These are phyloP conservation scores for Zhuqinia jingwanae DNA, from an alignment of 2,888 invertebrate species.

Conservation along the genomic window DNA sequence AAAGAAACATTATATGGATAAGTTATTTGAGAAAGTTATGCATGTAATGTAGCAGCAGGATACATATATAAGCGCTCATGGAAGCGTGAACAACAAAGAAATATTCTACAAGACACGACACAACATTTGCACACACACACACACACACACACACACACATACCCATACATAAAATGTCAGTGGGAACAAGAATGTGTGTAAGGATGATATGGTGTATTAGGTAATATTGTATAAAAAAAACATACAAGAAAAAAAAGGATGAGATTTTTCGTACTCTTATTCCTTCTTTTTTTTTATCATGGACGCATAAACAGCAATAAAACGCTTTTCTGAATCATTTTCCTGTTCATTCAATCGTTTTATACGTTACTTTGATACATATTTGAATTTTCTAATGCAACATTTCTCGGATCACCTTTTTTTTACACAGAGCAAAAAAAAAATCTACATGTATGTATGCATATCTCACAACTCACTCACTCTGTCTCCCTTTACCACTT, in stretches of 20 bases:
- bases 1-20: conserved; percentile 15
- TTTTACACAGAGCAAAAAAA: not conserved
- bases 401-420: conserved; percentile 30
- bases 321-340: conserved; percentile 66
- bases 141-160: too few relatives aligned
- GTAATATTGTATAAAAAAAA: not conserved
- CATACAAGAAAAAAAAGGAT: not conserved
- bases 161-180: too few relatives aligned
- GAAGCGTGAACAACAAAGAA: conserved; percentile 44
- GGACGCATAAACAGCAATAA: conserved; percentile 49
- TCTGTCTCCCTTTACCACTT: not conserved
- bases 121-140: conserved; percentile 35
- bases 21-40: conserved; percentile 32
- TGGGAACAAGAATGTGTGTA: not conserved
- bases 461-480: not conserved
- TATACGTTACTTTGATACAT: conserved; percentile 63
- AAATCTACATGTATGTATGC: too few relatives aligned
- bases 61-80: not conserved
- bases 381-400: conserved; percentile 61
- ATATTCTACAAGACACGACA: not conserved
- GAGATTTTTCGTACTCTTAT: not conserved
- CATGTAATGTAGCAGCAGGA: not conserved
- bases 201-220: not conserved
- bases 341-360: conserved; percentile 69
- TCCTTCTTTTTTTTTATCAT: not conserved